These are phyloP conservation scores for Babyrousa celebensis DNA, from an alignment of 2,797 vertebrate species.

Conservation along the genomic window DNA sequence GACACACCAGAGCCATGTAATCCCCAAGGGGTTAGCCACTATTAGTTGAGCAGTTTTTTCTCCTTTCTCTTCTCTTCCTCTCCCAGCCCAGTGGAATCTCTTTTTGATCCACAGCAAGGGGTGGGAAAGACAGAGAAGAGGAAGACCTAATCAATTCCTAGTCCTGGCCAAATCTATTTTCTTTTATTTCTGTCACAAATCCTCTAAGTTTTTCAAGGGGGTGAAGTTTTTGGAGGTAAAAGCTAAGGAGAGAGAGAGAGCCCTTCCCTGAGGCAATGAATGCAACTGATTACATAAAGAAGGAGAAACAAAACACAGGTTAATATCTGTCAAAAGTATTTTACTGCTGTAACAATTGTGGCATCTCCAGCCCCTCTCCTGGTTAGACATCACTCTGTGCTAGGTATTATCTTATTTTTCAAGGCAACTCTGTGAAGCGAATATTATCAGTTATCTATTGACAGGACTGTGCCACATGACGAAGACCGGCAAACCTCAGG, in stretches of 20 bases:
- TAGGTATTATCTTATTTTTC: not conserved
- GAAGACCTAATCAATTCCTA: not conserved
- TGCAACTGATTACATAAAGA: not conserved
- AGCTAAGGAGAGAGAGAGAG: not conserved
- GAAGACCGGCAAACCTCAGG: not conserved
- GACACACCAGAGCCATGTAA: not conserved
- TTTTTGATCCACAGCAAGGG: not conserved
- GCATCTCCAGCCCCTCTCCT: not conserved
- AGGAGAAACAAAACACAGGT: not conserved
- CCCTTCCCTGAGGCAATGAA: not conserved
- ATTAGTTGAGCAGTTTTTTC: fast-evolving
- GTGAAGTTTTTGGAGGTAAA: not conserved
- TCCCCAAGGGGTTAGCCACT: not conserved
- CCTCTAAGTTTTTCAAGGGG: not conserved
- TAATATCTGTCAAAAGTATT: no score
- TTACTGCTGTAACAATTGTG: no score
- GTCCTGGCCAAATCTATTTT: not conserved
- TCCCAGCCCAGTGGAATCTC: not conserved
- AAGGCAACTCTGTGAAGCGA: not conserved
- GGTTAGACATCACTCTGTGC: not conserved
- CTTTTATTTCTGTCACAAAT: not conserved
- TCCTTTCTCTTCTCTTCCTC: not conserved
- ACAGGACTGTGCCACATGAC: not conserved
- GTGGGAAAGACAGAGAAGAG: fast-evolving
- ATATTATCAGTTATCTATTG: not conserved